phyloP scores from a whole-genome alignment of 2,113 vertebrate species.

The Cynopterus brachyotis region DNA sequence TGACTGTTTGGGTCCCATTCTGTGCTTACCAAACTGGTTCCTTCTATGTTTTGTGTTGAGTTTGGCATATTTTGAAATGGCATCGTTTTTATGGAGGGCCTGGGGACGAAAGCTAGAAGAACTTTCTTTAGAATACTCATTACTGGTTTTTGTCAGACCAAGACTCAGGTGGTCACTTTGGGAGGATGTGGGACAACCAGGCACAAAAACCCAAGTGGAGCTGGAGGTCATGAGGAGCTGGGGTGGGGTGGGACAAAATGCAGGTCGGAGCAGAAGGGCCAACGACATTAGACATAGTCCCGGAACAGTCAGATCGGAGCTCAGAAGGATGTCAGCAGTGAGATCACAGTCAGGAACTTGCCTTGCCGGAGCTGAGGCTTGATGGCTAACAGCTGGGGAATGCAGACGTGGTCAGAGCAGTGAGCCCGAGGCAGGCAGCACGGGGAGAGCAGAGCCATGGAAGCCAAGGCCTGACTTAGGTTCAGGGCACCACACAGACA shows the following conservation, averaged over 20 bases:
- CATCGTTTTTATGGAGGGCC: not conserved
- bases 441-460: fast-evolving
- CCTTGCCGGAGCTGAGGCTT: not conserved
- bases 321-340: not conserved
- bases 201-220: not conserved
- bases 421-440: fast-evolving
- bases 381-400: not conserved
- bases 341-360: not conserved
- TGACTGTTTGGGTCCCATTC: not conserved
- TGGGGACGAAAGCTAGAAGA: not conserved
- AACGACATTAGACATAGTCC: fast-evolving
- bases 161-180: not conserved
- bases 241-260: fast-evolving
- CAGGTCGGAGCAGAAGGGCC: not conserved
- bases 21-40: not conserved
- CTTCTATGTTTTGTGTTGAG: not conserved
- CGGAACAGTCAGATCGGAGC: fast-evolving
- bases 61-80: not conserved
- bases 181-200: fast-evolving
- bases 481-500: fast-evolving
- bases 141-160: not conserved
- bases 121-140: not conserved
- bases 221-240: not conserved
- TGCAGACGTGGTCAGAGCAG: fast-evolving
- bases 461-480: not conserved